Conservation (phyloP, 2,113 vertebrate species). For the Pollachius pollachius region DNA sequence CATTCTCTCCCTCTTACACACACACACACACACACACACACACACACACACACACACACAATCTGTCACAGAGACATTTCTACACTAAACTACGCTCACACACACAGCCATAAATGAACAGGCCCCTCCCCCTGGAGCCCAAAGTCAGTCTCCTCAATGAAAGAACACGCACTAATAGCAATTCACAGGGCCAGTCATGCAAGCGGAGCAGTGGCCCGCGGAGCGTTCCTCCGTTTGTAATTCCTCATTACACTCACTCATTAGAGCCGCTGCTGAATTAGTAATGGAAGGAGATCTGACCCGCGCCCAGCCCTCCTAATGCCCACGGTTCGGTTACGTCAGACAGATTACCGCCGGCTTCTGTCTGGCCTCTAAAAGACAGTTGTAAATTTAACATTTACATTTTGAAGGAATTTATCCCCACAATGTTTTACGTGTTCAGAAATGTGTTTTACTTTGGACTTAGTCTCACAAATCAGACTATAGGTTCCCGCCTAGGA, state of each 20-base stretch:
- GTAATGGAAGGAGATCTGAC: slow-evolving; percentile 41
- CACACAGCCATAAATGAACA: slow-evolving; percentile 68
- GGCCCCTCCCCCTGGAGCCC: slow-evolving; percentile 33
- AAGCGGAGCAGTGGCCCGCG: slow-evolving; percentile 48
- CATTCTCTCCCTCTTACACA: slow-evolving; percentile 22
- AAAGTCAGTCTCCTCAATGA: slow-evolving; percentile 59
- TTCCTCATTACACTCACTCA: slow-evolving; percentile 58
- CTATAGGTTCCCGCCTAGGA: no score
- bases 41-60: no score
- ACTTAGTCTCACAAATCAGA: no score
- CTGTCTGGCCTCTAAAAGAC: no score
- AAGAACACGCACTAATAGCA: slow-evolving; percentile 68
- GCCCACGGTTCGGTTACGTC: slow-evolving; percentile 20
- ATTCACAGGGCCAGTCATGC: slow-evolving; percentile 66
- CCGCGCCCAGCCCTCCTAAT: slow-evolving; percentile 29
- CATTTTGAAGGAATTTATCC: no score
- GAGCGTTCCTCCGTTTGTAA: slow-evolving; percentile 60
- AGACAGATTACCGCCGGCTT: background rate
- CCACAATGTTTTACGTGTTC: no score
- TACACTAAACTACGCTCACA: no score
- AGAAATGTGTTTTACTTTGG: no score
- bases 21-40: no score
- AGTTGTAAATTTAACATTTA: no score
- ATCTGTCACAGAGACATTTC: no score
- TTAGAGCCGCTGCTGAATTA: slow-evolving; percentile 48